Evolutionary conservation across 1,140 invertebrate species (phyloP).

Genomic region (Saccostrea echinata): DNA sequence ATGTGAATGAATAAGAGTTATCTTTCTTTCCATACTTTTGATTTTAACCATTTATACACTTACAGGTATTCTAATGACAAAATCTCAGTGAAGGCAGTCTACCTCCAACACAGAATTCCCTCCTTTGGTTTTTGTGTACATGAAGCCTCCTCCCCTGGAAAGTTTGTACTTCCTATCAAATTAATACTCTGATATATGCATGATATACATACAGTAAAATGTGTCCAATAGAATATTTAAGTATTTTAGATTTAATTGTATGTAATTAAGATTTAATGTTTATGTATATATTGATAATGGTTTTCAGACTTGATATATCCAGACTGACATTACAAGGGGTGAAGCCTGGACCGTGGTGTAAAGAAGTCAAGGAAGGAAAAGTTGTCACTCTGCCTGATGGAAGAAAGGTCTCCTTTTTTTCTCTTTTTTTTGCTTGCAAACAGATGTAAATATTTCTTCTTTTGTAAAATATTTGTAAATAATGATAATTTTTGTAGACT

Average conservation of each 20-base stretch:
- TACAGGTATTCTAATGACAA: conserved; percentile 70
- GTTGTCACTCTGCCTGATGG: conserved; percentile 74
- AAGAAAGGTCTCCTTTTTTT: conserved; percentile 60
- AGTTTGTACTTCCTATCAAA: conserved; percentile 59
- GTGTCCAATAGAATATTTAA: too few species aligned
- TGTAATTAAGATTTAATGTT: too few species aligned
- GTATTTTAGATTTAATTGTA: too few species aligned
- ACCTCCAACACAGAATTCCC: conserved; percentile 79
- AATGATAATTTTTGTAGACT: too few species aligned
- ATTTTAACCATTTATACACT: neutral
- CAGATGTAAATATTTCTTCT: too few species aligned
- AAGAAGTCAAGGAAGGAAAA: conserved; percentile 77
- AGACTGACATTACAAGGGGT: conserved; percentile 75
- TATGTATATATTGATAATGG: neutral
- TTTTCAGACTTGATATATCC: conserved; percentile 69
- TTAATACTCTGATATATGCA: neutral
- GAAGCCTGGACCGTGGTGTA: conserved; percentile 78
- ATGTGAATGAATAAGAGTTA: neutral
- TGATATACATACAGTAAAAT: too few species aligned
- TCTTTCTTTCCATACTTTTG: neutral
- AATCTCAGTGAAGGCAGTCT: conserved; percentile 76
- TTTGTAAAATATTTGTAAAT: too few species aligned
- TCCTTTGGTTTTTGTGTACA: conserved; percentile 80
- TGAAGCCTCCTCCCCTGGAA: conserved; percentile 75
- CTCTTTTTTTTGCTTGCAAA: neutral